Evolutionary conservation across 2,888 invertebrate species (phyloP).

Genomic region (Stramonita haemastoma): DNA sequence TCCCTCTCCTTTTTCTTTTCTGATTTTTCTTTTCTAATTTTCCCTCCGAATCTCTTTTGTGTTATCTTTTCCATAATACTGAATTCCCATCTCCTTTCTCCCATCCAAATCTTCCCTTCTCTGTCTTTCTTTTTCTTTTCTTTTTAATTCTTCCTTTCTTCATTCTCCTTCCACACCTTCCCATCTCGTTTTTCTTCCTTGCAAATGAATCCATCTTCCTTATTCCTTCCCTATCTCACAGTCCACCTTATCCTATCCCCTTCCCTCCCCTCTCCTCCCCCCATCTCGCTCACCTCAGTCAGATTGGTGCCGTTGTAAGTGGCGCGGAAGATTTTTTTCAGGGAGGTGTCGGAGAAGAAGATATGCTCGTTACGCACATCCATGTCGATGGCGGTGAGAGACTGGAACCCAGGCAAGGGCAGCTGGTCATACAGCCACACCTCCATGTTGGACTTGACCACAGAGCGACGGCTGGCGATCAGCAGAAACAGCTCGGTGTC

Average conservation of each 20-base stretch:
- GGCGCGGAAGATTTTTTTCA: conserved; percentile 90
- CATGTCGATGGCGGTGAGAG: conserved; percentile 97
- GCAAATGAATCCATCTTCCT: background rate
- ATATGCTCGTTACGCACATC: conserved; percentile 96
- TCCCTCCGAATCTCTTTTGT: no score
- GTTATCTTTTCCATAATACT: no score
- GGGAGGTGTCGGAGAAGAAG: conserved; percentile 98
- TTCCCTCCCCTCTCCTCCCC: no score
- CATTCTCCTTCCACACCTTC: background rate
- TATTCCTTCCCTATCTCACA: no score
- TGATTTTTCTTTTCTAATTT: no score
- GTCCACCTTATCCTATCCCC: no score
- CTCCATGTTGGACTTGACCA: conserved; percentile 59
- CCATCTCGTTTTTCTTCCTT: background rate
- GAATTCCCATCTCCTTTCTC: no score
- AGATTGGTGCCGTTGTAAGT: conserved; percentile 76
- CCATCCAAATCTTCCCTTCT: no score
- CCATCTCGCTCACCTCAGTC: conserved; percentile 62
- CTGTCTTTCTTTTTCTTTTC: background rate
- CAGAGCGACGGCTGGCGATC: conserved; percentile 56
- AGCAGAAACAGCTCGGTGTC: conserved; percentile 58
- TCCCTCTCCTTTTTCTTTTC: background rate
- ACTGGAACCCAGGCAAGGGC: conserved; percentile 86
- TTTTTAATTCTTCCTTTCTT: no score
- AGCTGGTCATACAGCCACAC: conserved; percentile 53